These are phyloP conservation scores for Hemiscyllium ocellatum DNA, from an alignment of 2,113 vertebrate species.

Conservation along the genomic window DNA sequence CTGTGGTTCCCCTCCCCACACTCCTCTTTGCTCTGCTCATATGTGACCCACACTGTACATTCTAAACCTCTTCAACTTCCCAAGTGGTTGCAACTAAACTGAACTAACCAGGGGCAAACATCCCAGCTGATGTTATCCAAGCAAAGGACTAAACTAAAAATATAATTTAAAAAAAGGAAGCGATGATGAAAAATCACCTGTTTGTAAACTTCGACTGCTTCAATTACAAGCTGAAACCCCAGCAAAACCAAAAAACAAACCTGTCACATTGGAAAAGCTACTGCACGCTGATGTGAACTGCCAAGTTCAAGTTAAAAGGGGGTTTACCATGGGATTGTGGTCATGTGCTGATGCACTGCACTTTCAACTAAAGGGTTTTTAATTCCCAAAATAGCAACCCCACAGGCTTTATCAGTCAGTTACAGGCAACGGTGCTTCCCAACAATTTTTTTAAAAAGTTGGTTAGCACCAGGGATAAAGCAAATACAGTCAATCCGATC, in stretches of 20 bases:
- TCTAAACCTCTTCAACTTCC: not conserved
- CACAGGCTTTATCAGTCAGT: not conserved
- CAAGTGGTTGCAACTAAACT: not conserved
- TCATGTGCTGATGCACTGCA: not conserved
- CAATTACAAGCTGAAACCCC: not conserved
- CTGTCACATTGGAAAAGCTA: not conserved
- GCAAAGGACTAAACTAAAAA: no score
- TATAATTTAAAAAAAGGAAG: no score
- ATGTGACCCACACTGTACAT: not conserved
- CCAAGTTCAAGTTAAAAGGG: not conserved
- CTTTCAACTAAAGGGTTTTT: not conserved
- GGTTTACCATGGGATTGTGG: not conserved
- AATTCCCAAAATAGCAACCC: not conserved
- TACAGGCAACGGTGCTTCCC: not conserved
- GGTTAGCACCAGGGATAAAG: not conserved
- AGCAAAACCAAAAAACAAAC: not conserved
- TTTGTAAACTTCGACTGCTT: not conserved
- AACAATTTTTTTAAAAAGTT: not conserved
- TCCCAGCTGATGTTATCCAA: not conserved
- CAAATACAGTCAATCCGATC: not conserved
- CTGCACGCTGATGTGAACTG: no score
- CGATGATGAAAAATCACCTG: not conserved
- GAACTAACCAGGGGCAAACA: not conserved
- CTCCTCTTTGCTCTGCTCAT: not conserved
- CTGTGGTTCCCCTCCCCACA: not conserved